Percentiles rank a stretch among this genome's conserved stretches.
Evolutionary conservation across 2,113 vertebrate genomes (phyloP).

Genomic region (Micronycteris hirsuta): DNA sequence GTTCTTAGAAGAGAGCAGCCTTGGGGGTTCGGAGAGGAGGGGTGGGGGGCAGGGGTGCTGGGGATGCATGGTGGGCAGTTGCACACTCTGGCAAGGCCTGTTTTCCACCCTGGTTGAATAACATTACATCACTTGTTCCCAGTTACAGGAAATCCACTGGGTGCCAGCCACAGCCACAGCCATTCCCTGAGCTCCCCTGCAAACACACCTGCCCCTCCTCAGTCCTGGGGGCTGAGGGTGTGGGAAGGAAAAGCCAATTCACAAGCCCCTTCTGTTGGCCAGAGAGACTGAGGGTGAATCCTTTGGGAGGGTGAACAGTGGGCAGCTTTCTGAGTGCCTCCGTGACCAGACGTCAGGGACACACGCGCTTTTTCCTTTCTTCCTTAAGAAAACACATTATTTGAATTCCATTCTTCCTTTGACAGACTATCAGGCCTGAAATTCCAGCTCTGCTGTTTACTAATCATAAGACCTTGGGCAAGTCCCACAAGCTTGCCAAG

Average conservation of each 20-base stretch:
- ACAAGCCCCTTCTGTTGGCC: not conserved
- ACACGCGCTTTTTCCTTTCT: not conserved
- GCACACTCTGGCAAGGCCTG: not conserved
- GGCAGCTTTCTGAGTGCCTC: not conserved
- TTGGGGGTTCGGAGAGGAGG: not conserved
- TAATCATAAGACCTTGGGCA: not conserved
- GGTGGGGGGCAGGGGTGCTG: not conserved
- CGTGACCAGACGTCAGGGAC: not conserved
- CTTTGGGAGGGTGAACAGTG: not conserved
- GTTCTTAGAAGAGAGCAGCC: not conserved
- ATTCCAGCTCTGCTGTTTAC: not conserved
- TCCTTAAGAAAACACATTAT: not conserved
- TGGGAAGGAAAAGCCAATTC: conserved; percentile 30
- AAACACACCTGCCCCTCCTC: conserved; percentile 18
- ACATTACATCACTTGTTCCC: conserved; percentile 54
- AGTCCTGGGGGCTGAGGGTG: not conserved
- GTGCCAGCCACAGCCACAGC: conserved; percentile 11
- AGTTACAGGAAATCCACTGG: conserved; percentile 53
- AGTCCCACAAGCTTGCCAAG: not conserved
- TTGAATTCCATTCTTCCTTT: not conserved
- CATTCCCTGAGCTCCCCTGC: conserved; percentile 37
- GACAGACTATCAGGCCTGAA: not conserved
- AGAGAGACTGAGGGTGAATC: not conserved
- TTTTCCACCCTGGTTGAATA: not conserved
- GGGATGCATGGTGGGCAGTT: accelerated